Evolutionary conservation across 2,888 invertebrate genomes (phyloP), one percentile per base, ranked within the genome.

Genomic region (Meloe dianella): DNA sequence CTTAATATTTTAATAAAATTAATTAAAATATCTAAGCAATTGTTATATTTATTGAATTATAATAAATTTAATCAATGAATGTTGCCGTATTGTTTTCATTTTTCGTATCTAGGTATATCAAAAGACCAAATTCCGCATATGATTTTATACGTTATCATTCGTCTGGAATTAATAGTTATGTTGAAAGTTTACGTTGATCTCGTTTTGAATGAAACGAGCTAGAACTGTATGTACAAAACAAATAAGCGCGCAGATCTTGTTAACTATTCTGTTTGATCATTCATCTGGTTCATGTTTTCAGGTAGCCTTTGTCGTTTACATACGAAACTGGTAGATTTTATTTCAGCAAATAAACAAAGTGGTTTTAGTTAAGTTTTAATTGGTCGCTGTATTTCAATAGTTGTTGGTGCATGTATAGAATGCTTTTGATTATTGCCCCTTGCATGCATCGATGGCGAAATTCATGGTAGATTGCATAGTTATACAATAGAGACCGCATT

Each of bases 1-100:
- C 83, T 83, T 83, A 83, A 83, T 82, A 81, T 80, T 82, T 83
- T 81, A 81, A 79, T 80, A 80, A 75, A 56, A 70, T 32, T 35
- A 35, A 35, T 47, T 17, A 2, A 47, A 47, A 47, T n/a, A n/a
- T 41, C 41, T 17, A 17, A 41, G 17, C 17, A 10, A 47, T 9
- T 47, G 20, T 47, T 47, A 22, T 41, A 41, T 47, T 20, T 47
- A 47, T 47, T n/a, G 17, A 41, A 41, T 41, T 17, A 12, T 17
- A 41, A 41, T 4, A 35, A 12, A n/a, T 6, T n/a, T 6, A 41
- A 41, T 41, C 8, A 20, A 47, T 17, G 10, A 20, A 20, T 8
- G 1, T 47, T 17, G 17, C 38, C n/a, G 7, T 20, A 9, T 41
- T 17, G 10, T 41, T 41, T 38, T 32, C 1, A 6, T 32, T 32